A percentile compares a stretch with the other conserved stretches of the same genome.
phyloP scores from a whole-genome alignment of 1,140 invertebrate species.

The Muscidifurax raptorellus region DNA sequence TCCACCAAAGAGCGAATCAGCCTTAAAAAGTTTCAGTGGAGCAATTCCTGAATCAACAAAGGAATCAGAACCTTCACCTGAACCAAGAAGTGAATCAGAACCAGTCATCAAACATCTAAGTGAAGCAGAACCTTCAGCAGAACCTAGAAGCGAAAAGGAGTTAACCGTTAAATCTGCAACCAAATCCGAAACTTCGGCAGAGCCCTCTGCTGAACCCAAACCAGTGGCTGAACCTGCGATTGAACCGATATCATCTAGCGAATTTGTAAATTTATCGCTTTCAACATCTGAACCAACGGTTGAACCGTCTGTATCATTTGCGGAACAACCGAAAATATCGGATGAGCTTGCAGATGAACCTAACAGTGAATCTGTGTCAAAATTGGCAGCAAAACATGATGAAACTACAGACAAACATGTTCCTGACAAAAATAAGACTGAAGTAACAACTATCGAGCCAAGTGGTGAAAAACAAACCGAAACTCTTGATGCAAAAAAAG shows the following conservation, averaged over 20 bases:
- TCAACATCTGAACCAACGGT: slow-evolving; percentile 56
- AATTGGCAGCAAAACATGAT: background rate
- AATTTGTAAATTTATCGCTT: slow-evolving; percentile 23
- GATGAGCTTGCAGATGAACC: slow-evolving; percentile 51
- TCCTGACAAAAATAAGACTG: slow-evolving; percentile 12
- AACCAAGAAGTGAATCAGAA: slow-evolving; percentile 62
- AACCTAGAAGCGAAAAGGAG: slow-evolving; percentile 62
- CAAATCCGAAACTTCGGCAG: slow-evolving; percentile 56
- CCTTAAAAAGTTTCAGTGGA: slow-evolving; percentile 57
- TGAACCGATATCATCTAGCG: slow-evolving; percentile 50
- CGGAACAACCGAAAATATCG: background rate
- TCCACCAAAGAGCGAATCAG: slow-evolving; percentile 57
- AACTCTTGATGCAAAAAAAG: background rate
- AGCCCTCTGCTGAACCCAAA: slow-evolving; percentile 63
- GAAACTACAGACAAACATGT: background rate
- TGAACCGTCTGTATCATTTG: slow-evolving; percentile 54
- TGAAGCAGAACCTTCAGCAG: slow-evolving; percentile 61
- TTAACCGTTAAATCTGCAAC: slow-evolving; percentile 26
- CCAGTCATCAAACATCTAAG: slow-evolving; percentile 55
- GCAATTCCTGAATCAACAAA: slow-evolving; percentile 51
- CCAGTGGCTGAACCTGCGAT: slow-evolving; percentile 57
- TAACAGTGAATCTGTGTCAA: slow-evolving; percentile 54
- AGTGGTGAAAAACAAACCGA: background rate
- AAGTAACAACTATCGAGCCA: slow-evolving; percentile 46
- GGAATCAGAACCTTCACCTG: slow-evolving; percentile 18